phyloP scores from a whole-genome alignment of 2,888 invertebrate species.

The Nemoura dubitans region DNA sequence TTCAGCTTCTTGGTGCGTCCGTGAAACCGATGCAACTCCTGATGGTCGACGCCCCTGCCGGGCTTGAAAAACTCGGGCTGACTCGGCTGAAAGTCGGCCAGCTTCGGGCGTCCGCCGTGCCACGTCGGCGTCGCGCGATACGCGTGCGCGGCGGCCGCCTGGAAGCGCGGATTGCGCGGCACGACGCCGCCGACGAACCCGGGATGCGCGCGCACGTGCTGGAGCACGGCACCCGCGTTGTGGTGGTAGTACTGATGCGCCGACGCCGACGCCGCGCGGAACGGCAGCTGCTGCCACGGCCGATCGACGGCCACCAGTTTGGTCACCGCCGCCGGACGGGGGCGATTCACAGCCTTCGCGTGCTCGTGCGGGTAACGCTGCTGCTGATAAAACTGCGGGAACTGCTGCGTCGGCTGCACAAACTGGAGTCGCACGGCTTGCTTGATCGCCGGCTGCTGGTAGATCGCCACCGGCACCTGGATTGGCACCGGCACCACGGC shows the following conservation, averaged over 20 bases:
- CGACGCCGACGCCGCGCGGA: conserved; percentile 52
- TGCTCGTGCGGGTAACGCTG: background rate
- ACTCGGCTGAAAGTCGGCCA: conserved; percentile 10
- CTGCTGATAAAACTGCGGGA: background rate
- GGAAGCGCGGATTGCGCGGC: conserved; percentile 40
- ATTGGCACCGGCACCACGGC: background rate
- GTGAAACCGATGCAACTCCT: conserved; percentile 29
- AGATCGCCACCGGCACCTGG: background rate
- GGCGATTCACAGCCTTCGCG: background rate
- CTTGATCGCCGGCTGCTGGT: background rate
- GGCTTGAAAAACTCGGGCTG: conserved; percentile 16
- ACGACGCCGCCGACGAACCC: conserved; percentile 46
- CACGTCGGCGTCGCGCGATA: conserved; percentile 20
- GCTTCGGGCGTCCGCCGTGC: background rate
- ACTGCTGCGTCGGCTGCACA: background rate
- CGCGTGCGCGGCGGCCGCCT: conserved; percentile 39
- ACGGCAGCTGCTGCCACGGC: conserved; percentile 56
- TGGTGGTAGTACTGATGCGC: conserved; percentile 55
- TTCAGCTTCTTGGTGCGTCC: conserved; percentile 65
- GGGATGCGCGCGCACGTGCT: conserved; percentile 43
- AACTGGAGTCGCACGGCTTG: background rate
- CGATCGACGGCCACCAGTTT: conserved; percentile 56
- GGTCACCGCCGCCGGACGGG: conserved; percentile 56
- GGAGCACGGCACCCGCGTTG: conserved; percentile 47
- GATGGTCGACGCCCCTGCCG: background rate